These are phyloP conservation scores for Endotricha flammealis DNA, from an alignment of 2,888 invertebrate genomes.

Conservation along the genomic window DNA sequence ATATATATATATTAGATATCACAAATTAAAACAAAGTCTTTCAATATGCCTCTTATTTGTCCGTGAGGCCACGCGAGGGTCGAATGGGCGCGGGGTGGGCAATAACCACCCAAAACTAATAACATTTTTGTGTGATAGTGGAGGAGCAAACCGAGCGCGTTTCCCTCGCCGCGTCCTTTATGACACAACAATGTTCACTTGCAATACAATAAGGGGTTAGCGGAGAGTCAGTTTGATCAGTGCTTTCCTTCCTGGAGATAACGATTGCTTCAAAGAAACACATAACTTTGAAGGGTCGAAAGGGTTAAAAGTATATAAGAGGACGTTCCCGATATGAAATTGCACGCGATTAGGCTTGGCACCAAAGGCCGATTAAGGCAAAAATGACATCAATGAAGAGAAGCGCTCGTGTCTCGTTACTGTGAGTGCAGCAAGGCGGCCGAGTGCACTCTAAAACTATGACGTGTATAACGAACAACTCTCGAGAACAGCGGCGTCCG, in stretches of 20 bases:
- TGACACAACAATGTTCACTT: constrained; percentile 63
- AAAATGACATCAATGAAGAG: constrained; percentile 66
- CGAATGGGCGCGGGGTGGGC: constrained; percentile 55
- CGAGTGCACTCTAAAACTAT: constrained; percentile 64
- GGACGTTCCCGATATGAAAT: constrained; percentile 23
- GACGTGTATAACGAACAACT: constrained; percentile 68
- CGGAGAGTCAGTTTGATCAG: constrained; percentile 45
- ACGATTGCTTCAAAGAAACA: constrained; percentile 29
- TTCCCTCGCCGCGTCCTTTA: constrained; percentile 59
- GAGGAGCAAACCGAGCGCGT: constrained; percentile 55
- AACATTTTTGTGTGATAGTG: constrained; percentile 73
- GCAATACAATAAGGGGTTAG: constrained; percentile 61
- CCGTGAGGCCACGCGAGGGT: constrained; percentile 49
- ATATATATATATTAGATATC: constrained; percentile 14
- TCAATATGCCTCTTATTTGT: constrained; percentile 54
- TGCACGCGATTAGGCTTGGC: constrained; percentile 36
- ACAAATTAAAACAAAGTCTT: constrained; percentile 48
- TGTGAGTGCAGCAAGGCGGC: constrained; percentile 54
- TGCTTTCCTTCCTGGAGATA: constrained; percentile 40
- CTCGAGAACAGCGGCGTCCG: constrained; percentile 50
- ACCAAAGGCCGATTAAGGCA: constrained; percentile 42
- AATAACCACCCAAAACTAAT: constrained; percentile 74
- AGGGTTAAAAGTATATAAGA: constrained; percentile 14
- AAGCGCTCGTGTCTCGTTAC: constrained; percentile 63
- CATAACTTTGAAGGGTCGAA: constrained; percentile 12